These are phyloP conservation scores for Antedon mediterranea DNA, from an alignment of 53 echinoderm and acorn worm species.

Conservation along the genomic window DNA sequence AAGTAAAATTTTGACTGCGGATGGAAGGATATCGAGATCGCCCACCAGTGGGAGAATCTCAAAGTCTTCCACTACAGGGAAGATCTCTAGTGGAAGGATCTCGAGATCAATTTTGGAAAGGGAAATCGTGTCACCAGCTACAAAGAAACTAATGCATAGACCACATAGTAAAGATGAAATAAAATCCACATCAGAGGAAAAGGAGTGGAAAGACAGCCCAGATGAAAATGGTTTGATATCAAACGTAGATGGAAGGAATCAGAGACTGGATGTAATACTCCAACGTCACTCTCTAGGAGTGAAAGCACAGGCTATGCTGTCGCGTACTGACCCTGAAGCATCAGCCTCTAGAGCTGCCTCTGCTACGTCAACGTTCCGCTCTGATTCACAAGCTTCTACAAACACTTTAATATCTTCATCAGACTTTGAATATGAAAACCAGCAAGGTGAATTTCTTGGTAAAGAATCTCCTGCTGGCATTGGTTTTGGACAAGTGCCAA, in stretches of 20 bases:
- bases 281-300: not conserved
- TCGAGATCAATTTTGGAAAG: not conserved
- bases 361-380: slow-evolving; percentile 7
- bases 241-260: not conserved
- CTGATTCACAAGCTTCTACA: slow-evolving; percentile 33
- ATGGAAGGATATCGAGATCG: not conserved
- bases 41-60: not conserved
- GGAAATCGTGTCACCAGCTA: not conserved
- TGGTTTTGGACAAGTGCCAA: not conserved
- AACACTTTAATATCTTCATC: slow-evolving; percentile 40
- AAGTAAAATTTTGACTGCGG: not conserved
- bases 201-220: not conserved
- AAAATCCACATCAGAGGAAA: too few species aligned
- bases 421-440: slow-evolving; percentile 45
- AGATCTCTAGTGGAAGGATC: not conserved
- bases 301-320: not conserved
- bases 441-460: not conserved
- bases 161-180: too few species aligned
- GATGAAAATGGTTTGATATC: not conserved
- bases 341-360: slow-evolving; percentile 11
- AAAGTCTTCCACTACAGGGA: too few species aligned
- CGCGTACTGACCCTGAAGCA: not conserved
- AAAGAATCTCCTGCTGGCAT: not conserved
- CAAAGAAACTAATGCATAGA: too few species aligned
- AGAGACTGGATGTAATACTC: not conserved